Conservation (phyloP, 2,797 vertebrate genomes). For the Melopsittacus undulatus region DNA sequence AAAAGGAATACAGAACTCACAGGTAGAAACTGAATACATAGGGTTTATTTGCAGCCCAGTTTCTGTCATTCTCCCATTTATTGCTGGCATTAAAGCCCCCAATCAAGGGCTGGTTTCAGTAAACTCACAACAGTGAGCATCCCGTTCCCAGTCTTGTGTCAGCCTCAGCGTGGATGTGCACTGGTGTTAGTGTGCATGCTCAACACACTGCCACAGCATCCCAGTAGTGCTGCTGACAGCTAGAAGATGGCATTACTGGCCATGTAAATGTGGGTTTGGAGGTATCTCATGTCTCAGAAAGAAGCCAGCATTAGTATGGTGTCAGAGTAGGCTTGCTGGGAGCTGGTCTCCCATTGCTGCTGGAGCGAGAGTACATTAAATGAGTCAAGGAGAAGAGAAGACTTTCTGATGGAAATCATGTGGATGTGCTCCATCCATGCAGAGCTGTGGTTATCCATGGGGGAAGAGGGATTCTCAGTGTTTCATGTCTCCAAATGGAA, state of each 20-base stretch:
- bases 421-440: neutral
- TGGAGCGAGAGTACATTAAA: neutral
- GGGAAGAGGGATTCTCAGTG: neutral
- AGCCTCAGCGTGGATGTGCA: neutral
- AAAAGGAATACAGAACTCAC: neutral
- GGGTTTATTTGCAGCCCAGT: neutral
- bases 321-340: neutral
- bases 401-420: neutral
- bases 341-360: neutral
- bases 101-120: neutral
- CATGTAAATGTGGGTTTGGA: neutral
- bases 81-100: neutral
- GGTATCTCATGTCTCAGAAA: neutral
- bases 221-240: neutral
- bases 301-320: neutral
- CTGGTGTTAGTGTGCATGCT: neutral
- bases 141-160: neutral
- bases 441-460: neutral
- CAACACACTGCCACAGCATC: neutral
- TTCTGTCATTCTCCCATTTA: neutral
- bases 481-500: neutral
- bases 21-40: neutral
- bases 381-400: neutral
- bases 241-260: neutral
- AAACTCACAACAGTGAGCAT: neutral